Percentiles rank a stretch among this genome's conserved stretches.
Conservation (phyloP, 2,888 invertebrate species). For the Oligia fasciuncula region DNA sequence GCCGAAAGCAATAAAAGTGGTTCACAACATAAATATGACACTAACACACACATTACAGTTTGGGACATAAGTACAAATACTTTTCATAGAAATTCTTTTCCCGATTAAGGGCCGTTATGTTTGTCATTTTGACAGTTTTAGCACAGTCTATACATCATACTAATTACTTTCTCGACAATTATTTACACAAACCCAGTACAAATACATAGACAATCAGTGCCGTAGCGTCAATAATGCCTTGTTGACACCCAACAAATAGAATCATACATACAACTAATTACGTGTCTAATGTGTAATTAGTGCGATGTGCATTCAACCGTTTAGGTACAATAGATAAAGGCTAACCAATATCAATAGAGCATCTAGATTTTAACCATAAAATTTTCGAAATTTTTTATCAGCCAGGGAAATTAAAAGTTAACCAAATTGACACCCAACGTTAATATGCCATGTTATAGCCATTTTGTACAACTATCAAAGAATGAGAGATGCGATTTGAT, state of each 20-base stretch:
- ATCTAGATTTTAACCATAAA: conserved; percentile 4
- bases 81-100: neutral
- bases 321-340: conserved; percentile 22
- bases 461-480: neutral
- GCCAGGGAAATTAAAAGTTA: neutral
- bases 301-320: conserved; percentile 35
- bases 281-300: conserved; percentile 42
- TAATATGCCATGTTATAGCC: neutral
- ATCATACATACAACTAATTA: conserved; percentile 38
- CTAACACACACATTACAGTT: neutral
- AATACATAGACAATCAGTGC: conserved; percentile 2
- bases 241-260: conserved; percentile 13
- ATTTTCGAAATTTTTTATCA: neutral
- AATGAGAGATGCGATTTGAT: neutral
- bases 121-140: too few species aligned
- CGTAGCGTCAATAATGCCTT: conserved; percentile 20
- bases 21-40: neutral
- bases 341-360: conserved; percentile 30
- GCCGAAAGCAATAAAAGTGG: neutral
- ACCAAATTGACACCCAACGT: neutral
- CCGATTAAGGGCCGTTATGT: too few species aligned
- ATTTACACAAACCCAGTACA: neutral
- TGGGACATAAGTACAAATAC: neutral
- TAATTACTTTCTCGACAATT: neutral
- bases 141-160: too few species aligned